Percentiles rank a stretch among this genome's conserved stretches.
These are phyloP conservation scores for Sceliomorpha sp. DNA, from an alignment of 2,888 invertebrate genomes.

Conservation along the genomic window DNA sequence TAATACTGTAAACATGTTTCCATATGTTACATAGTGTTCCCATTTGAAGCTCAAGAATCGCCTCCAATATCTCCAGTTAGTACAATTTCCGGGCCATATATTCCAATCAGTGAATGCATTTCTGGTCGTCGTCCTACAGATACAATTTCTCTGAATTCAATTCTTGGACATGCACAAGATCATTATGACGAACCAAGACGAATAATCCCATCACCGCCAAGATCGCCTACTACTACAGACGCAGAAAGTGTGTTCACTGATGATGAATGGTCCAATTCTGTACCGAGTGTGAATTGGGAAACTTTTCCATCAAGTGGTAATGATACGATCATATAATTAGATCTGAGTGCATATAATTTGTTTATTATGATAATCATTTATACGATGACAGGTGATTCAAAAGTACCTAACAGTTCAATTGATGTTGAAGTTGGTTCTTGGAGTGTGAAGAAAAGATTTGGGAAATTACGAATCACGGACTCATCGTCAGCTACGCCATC, in stretches of 20 bases:
- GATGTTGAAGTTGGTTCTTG: conserved; percentile 83
- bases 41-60: conserved; percentile 81
- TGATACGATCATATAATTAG: too few relatives aligned
- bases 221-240: conserved; percentile 85
- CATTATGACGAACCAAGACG: conserved; percentile 73
- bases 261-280: conserved; percentile 84
- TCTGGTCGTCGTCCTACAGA: conserved; percentile 86
- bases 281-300: conserved; percentile 81
- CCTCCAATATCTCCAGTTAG: conserved; percentile 85
- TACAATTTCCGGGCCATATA: conserved; percentile 89
- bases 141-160: conserved; percentile 72
- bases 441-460: conserved; percentile 83
- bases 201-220: conserved; percentile 79
- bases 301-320: conserved; percentile 78
- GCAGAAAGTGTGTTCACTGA: conserved; percentile 86
- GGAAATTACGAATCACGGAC: conserved; percentile 80
- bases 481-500: conserved; percentile 64
- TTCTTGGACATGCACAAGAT: conserved; percentile 69
- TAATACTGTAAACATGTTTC: too few relatives aligned
- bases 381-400: conserved; percentile 72
- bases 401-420: conserved; percentile 83
- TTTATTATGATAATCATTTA: too few relatives aligned
- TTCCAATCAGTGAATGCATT: conserved; percentile 95
- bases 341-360: too few relatives aligned
- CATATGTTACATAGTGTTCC: conserved; percentile 76